Base-by-base conservation (phyloP, 2,888 invertebrate species). In the Blera fallax region DNA sequence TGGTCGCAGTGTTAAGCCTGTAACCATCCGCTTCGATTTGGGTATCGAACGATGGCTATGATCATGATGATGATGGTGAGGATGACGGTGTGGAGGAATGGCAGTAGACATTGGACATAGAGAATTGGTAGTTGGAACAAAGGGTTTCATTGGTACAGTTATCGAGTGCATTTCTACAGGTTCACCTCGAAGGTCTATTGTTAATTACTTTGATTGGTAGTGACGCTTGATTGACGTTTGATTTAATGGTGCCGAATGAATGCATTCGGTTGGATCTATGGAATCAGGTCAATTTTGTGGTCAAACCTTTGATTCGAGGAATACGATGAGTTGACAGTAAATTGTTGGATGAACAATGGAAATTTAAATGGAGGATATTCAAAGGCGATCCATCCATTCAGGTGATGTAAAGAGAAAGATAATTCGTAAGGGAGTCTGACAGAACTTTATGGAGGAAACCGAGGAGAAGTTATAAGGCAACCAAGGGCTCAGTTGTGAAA, bases 171-270 rank as follows among this genome's bases (percentile, higher is more conserved):
- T 54, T 62, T 56, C 40, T 43, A 69, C 62, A 77, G 56, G 48
- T 82, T 58, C 67, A 48, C 69, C 52, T 40, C 74, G 16, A 7
- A 40, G 65, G 8, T 34, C 76, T 70, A 77, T 85, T 85, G 76
- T 81, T 81, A 24, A 37, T 14, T 54, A 52, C 21, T 48, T 78
- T 67, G 37, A 73, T 67, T 78, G 58, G 58, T 43, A 64, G 27
- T 84, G 84, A 80, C 67, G 81, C 45, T 48, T 85, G 85, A 85
- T 85, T 81, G 85, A 85, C 85, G 77, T 72, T 60, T 67, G 76
- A 72, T 67, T 82, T 77, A 70, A 82, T 74, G 81, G 50, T 56
- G 32, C 52, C 24, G n/a, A n/a, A 32, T 29, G 21, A 58, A 64
- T 65, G 54, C 54, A 40, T 32, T 32, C 34, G 24, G 18, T 72